phyloP scores from a whole-genome alignment of 2,888 invertebrate species.

The Saturnia japonica region DNA sequence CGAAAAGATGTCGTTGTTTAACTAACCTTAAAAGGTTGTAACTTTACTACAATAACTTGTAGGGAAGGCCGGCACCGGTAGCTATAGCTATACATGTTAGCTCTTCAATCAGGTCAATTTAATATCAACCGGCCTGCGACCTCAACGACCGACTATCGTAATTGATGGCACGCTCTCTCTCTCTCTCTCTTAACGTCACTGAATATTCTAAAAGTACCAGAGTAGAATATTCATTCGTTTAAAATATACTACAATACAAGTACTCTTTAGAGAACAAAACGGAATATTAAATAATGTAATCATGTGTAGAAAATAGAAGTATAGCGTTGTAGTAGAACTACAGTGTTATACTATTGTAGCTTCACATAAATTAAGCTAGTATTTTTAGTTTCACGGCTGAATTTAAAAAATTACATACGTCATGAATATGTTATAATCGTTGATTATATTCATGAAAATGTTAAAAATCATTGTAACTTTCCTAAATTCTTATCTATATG shows the following conservation, averaged over 20 bases:
- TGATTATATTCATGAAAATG: too few species aligned
- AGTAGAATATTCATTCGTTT: background rate
- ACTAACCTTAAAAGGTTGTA: slow-evolving; percentile 10
- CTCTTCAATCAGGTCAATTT: slow-evolving; percentile 18
- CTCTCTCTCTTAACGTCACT: background rate
- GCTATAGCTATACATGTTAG: slow-evolving; percentile 12
- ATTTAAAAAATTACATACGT: too few species aligned
- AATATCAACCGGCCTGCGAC: slow-evolving; percentile 16
- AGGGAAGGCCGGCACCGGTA: background rate
- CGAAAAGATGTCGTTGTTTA: too few species aligned
- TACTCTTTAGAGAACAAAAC: background rate
- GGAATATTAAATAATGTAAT: background rate
- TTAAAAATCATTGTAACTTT: too few species aligned
- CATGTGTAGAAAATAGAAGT: too few species aligned
- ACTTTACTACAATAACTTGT: background rate
- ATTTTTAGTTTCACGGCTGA: too few species aligned
- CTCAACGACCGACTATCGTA: background rate
- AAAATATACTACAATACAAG: too few species aligned
- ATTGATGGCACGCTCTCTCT: background rate
- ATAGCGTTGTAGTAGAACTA: too few species aligned
- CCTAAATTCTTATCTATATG: too few species aligned
- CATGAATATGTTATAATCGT: too few species aligned
- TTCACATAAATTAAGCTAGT: too few species aligned
- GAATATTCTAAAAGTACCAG: background rate
- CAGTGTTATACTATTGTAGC: too few species aligned